Evolutionary conservation across 2,113 vertebrate species (phyloP), one percentile per base, ranked within the genome.

Genomic region (Chitala chitala): DNA sequence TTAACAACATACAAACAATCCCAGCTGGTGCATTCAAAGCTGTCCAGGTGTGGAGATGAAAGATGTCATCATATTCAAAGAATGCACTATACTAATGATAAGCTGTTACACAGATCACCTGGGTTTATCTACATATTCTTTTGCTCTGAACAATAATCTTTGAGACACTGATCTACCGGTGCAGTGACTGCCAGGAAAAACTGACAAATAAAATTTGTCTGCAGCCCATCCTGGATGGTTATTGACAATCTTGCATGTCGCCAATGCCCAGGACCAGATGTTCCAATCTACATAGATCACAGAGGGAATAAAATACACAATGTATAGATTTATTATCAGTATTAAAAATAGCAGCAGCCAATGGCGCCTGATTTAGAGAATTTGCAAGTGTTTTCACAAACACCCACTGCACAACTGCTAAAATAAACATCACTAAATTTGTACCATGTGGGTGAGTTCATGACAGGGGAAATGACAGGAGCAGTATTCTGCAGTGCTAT

Each of bases 401-500:
- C 64, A 46, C 64, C 64, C 64, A 68, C 64, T 4, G 4, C 20
- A 24, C 10, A 42, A 46, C n/a, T 22, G 22, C 64, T 24, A 44
- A 66, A 66, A 66, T 66, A 66, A 46, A 66, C 22, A 26, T 10
- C 26, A n/a, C 64, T 68, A 68, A 68, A 48, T 48, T 26, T 68
- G 64, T 48, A 38, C 4, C 12, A 4, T 6, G 64, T 48, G 64
- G 64, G 38, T 13, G 64, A 15, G 13, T 68, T 48, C 26, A 68
- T 68, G 42, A 68, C 64, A 68, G 22, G 20, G 12, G 38, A 26
- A 46, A 36, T 68, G 64, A 48, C 5, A 10, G 64, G 64, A 46
- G 22, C 9, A 13, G 64, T 68, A 38, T 48, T 68, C 20, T 38
- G 44, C 64, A 22, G 9, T 68, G 38, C 29, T 46, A 46, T n/a